Conservation (phyloP, 2,888 invertebrate genomes). For the Mythimna impura region DNA sequence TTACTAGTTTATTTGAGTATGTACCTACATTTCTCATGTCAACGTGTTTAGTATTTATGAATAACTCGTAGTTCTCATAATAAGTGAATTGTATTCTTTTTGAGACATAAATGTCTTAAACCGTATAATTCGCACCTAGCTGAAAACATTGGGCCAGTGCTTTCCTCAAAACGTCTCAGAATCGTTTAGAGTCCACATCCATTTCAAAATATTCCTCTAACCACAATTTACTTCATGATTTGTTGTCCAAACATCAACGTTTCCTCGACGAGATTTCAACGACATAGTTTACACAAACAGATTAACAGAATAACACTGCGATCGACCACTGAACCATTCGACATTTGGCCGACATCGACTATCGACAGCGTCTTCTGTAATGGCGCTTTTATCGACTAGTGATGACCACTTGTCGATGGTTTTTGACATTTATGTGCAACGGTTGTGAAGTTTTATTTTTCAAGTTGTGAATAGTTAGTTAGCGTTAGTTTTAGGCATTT, state of each 20-base stretch:
- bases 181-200: neutral
- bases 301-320: slow-evolving; percentile 17
- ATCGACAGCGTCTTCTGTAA: slow-evolving; percentile 67
- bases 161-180: neutral
- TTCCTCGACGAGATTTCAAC: slow-evolving; percentile 11
- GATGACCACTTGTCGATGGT: slow-evolving; percentile 52
- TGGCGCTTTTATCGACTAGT: slow-evolving; percentile 76
- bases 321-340: slow-evolving; percentile 56
- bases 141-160: no score
- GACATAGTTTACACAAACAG: slow-evolving; percentile 29
- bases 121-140: no score
- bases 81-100: no score
- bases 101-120: no score
- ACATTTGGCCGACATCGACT: slow-evolving; percentile 52
- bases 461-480: neutral
- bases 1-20: no score
- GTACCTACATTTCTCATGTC: no score
- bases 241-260: slow-evolving; percentile 5
- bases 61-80: no score
- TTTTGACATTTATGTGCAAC: slow-evolving; percentile 11
- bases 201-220: slow-evolving; percentile 2
- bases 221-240: neutral
- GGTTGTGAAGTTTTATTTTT: neutral
- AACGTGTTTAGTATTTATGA: no score
- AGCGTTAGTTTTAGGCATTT: no score